Percentiles rank a stretch among this genome's conserved stretches.
Evolutionary conservation across 2,797 vertebrate genomes (phyloP).

Genomic region (Rhabdophis nuchalis): DNA sequence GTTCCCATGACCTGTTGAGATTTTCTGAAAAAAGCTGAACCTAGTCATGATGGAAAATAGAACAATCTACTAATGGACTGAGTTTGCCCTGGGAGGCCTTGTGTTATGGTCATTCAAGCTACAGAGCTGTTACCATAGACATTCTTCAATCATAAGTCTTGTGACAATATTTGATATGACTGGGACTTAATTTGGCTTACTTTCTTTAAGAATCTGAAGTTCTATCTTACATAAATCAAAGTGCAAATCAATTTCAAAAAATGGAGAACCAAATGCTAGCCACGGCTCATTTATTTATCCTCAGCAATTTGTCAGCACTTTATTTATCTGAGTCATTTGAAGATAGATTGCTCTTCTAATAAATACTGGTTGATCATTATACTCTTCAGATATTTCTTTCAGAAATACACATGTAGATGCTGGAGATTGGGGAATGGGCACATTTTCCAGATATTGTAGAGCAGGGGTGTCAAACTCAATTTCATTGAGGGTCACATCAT

Average conservation of each 20-base stretch:
- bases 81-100: not conserved
- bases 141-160: not conserved
- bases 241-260: not conserved
- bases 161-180: not conserved
- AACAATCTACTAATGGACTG: not conserved
- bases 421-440: not conserved
- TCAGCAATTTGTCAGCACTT: not conserved
- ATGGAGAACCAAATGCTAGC: not conserved
- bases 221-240: not conserved
- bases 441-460: not conserved
- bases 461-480: no score
- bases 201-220: not conserved
- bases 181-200: not conserved
- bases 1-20: not conserved
- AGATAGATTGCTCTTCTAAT: not conserved
- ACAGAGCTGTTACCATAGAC: not conserved
- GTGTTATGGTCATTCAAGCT: not conserved
- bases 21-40: not conserved
- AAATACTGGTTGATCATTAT: not conserved
- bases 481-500: no score
- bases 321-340: not conserved
- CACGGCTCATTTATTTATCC: not conserved
- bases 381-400: not conserved
- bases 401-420: not conserved
- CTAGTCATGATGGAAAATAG: not conserved